Base-by-base conservation (phyloP, 2,113 vertebrate genomes). In the Halcyon malimbica region DNA sequence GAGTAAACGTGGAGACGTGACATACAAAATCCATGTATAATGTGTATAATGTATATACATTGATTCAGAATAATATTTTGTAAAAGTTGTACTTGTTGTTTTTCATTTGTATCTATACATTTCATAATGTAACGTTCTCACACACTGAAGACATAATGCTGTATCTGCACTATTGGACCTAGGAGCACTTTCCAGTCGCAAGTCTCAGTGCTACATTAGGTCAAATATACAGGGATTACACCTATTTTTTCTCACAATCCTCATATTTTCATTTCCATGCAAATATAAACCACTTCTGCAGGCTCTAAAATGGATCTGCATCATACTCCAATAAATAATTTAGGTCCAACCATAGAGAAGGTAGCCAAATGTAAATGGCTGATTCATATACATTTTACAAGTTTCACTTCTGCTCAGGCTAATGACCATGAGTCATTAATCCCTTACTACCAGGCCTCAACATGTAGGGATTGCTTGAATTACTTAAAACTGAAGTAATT, bases 1-100 rank as follows among this genome's bases (percentile, higher is more conserved):
- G 28, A 87, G 62, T 76, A 73, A 91, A 75, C 41, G 3, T 76
- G 83, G 80, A 96, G 41, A 77, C 28, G 16, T 60, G 37, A 76
- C 57, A 57, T 59, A 65, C 13, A 73, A 89, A 87, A n/a, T 71
- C 37, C 1, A 0, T 82, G 81, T 94, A 53, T 77, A 81, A 41
- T 87, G 62, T 95, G 24, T 92, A 89, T 89, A 89, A 79, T 96
- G 81, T 97, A 83, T 54, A 84, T 91, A 91, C 13, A 59, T 19
- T 65, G 81, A 71, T 69, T 74, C 70, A 80, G 50, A 89, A 89
- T 64, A 93, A 67, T 91, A 93, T 74, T 94, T 89, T 87, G 28
- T 93, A 60, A 64, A 93, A 80, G 46, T 25, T 87, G 35, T 65
- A 73, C 62, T 69, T 89, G 7, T 48, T 82, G 35, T 5, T 75